phyloP scores from a whole-genome alignment of 2,113 vertebrate species.

The Colaptes auratus region DNA sequence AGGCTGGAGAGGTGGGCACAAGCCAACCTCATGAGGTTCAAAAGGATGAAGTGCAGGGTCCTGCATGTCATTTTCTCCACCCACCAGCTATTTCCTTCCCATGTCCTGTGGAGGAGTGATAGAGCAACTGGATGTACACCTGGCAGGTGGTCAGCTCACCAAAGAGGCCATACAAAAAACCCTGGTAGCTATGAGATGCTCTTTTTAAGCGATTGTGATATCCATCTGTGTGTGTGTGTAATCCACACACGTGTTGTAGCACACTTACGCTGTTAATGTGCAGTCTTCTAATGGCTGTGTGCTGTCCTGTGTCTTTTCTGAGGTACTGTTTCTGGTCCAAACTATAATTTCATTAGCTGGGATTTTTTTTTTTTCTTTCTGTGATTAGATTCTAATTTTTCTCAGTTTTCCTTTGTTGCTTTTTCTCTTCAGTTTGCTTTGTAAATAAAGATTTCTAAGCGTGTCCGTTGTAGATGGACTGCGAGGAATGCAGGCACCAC shows the following conservation, averaged over 20 bases:
- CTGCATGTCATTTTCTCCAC: neutral
- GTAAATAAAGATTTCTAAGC: neutral
- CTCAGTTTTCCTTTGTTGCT: neutral
- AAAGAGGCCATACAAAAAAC: neutral
- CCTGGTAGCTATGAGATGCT: neutral
- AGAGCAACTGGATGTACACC: neutral
- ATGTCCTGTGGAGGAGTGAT: neutral
- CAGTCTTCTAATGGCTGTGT: neutral
- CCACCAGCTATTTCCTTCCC: neutral
- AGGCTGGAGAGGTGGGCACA: too few relatives aligned
- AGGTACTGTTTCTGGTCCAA: neutral
- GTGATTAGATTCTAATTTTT: neutral
- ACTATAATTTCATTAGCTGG: neutral
- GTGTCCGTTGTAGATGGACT: neutral
- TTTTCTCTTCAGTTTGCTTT: neutral
- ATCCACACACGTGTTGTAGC: neutral
- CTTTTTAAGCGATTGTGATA: neutral
- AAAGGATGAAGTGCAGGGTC: too few relatives aligned
- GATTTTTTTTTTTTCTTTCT: neutral
- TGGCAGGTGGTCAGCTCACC: neutral
- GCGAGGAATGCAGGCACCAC: neutral
- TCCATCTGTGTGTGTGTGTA: neutral
- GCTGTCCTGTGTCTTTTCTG: neutral
- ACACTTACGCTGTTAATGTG: neutral
- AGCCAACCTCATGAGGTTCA: too few relatives aligned